phyloP scores from a whole-genome alignment of 2,113 vertebrate species.

The Phyllostomus hastatus region DNA sequence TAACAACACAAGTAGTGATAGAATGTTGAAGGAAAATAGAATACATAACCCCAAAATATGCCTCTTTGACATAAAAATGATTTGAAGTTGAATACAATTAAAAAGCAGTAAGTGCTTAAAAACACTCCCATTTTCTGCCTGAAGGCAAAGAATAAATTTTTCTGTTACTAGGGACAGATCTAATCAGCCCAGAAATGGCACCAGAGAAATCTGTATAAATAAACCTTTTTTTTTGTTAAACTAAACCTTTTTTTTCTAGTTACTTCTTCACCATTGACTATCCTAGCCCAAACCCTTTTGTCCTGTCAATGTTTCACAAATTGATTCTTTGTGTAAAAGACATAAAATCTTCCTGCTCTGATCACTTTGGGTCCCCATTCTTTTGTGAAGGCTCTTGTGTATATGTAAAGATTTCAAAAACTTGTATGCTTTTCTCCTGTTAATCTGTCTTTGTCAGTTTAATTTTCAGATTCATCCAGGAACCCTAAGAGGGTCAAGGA shows the following conservation, averaged over 20 bases:
- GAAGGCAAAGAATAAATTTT: background rate
- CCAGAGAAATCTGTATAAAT: background rate
- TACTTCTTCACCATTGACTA: background rate
- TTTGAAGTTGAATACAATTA: background rate
- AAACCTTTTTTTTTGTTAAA: background rate
- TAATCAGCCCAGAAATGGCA: background rate
- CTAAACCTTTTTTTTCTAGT: background rate
- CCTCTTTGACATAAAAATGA: background rate
- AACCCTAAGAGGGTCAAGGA: background rate
- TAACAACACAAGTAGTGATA: background rate
- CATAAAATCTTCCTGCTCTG: background rate
- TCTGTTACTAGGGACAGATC: background rate
- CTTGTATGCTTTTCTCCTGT: background rate
- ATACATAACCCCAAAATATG: background rate
- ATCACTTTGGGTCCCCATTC: background rate
- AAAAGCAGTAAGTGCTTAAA: background rate
- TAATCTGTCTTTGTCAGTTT: background rate
- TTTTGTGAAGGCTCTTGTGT: background rate
- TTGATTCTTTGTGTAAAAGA: background rate
- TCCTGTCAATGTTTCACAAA: background rate
- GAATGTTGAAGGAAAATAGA: background rate
- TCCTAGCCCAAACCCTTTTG: background rate
- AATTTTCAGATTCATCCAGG: background rate
- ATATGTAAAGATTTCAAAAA: background rate
- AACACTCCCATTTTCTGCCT: background rate